Base-by-base conservation (phyloP, 2,888 invertebrate genomes). In the Stramonita haemastoma region DNA sequence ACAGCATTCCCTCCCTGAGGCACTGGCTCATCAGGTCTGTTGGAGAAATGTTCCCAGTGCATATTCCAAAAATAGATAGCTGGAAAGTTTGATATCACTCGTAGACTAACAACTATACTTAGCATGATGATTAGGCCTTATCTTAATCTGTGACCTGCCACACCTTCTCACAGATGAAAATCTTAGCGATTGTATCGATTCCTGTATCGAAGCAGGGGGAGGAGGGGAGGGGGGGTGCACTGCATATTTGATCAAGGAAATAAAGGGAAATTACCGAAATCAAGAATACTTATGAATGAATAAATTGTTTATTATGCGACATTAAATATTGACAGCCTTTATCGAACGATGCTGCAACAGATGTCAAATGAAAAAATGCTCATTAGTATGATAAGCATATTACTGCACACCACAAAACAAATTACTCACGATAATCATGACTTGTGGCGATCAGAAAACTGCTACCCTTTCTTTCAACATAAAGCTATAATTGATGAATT, bases 381-480 rank as follows among this genome's bases (percentile, higher is more conserved):
- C 85, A 85, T 85, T 85, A 85, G 85, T 85, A 85, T 85, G 85
- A 85, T 85, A 85, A 85, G 57, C 85, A 85, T n/a, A 85, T 85
- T 56, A 56, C 57, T 29, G 57, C 1, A 17, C n/a, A 85, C 29
- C 8, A 36, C 17, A 29, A 17, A 29, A 46, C 57, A 19, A 5
- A 5, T 29, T 29, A 57, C 29, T n/a, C 85, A 56, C 57, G 32
- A 36, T 46, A 57, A 26, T 85, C 57, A 57, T 29, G 19, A n/a
- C 19, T 60, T 17, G 29, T 15, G 57, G 56, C 57, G 5, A 57
- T 29, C 17, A 15, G 4, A 57, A n/a, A 17, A 15, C 26, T 57
- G 29, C 6, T 29, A 56, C n/a, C 29, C 15, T 85, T 8, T 85
- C n/a, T 29, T 29, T 2, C 13, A 29, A 85, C 15, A 56, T 29